Conservation (phyloP, 2,888 invertebrate genomes). For the Cheilosia scutellata region DNA sequence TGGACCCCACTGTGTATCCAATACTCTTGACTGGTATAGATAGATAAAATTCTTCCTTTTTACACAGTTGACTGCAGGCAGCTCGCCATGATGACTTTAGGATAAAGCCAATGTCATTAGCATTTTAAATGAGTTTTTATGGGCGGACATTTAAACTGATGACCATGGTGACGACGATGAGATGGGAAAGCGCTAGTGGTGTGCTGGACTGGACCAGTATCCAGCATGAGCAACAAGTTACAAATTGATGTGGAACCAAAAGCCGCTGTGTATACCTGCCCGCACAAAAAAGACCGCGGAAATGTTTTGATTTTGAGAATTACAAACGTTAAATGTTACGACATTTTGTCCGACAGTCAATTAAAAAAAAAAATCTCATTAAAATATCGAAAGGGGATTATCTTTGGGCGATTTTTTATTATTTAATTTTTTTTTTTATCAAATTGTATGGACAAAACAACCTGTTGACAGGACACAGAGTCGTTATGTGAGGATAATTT, state of each 20-base stretch:
- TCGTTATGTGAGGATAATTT: slow-evolving; percentile 28
- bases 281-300: slow-evolving; percentile 44
- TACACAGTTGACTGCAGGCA: slow-evolving; percentile 54
- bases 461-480: slow-evolving; percentile 25
- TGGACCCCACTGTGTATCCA: slow-evolving; percentile 51
- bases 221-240: slow-evolving; percentile 56
- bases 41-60: slow-evolving; percentile 32
- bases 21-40: slow-evolving; percentile 42
- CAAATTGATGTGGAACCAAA: slow-evolving; percentile 29
- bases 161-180: slow-evolving; percentile 55
- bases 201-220: not conserved
- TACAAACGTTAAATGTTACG: slow-evolving; percentile 66
- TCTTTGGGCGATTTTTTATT: not conserved
- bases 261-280: not conserved
- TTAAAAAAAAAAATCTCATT: slow-evolving; percentile 40
- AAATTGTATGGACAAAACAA: not conserved
- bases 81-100: slow-evolving; percentile 61
- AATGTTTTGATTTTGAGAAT: slow-evolving; percentile 62
- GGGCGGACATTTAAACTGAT: slow-evolving; percentile 72
- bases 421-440: not conserved
- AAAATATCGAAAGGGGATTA: slow-evolving; percentile 23
- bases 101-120: slow-evolving; percentile 75
- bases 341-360: slow-evolving; percentile 30
- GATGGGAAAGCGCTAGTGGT: slow-evolving; percentile 23
- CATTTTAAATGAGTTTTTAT: slow-evolving; percentile 75